phyloP scores from a whole-genome alignment of 2,888 invertebrate genomes.

The Globia sparganii region DNA sequence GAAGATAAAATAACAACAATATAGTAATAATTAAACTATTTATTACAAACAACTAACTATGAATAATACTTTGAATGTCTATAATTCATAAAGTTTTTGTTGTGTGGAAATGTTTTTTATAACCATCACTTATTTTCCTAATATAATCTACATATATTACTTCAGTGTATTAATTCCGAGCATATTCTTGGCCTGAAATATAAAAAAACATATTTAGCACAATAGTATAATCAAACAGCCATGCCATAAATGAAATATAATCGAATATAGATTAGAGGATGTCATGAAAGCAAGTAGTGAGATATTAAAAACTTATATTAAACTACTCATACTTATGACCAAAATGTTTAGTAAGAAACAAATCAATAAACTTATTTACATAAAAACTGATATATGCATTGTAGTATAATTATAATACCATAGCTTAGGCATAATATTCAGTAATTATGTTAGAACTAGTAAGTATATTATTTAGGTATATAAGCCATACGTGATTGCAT shows the following conservation, averaged over 20 bases:
- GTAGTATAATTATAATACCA: background rate
- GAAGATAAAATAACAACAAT: conserved; percentile 70
- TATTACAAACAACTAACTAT: conserved; percentile 76
- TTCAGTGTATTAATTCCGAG: conserved; percentile 85
- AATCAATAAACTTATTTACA: conserved; percentile 61
- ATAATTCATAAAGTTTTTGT: conserved; percentile 45
- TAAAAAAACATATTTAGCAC: conserved; percentile 49
- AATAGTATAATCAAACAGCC: conserved; percentile 14
- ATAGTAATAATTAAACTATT: conserved; percentile 83
- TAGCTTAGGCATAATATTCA: background rate
- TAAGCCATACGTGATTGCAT: background rate
- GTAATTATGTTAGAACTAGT: background rate
- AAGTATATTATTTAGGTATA: background rate
- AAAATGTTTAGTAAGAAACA: conserved; percentile 39
- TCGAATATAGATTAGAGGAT: conserved; percentile 15
- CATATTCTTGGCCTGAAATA: conserved; percentile 87
- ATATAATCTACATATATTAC: conserved; percentile 72
- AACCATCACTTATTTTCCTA: conserved; percentile 57
- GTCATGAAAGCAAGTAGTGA: conserved; percentile 6
- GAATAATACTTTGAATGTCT: conserved; percentile 60
- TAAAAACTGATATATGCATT: conserved; percentile 26
- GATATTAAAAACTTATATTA: conserved; percentile 1
- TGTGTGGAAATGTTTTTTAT: conserved; percentile 55
- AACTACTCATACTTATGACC: conserved; percentile 19
- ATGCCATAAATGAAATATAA: conserved; percentile 25